These are phyloP conservation scores for Fragum sueziense DNA, from an alignment of 2,888 invertebrate genomes.

Conservation along the genomic window DNA sequence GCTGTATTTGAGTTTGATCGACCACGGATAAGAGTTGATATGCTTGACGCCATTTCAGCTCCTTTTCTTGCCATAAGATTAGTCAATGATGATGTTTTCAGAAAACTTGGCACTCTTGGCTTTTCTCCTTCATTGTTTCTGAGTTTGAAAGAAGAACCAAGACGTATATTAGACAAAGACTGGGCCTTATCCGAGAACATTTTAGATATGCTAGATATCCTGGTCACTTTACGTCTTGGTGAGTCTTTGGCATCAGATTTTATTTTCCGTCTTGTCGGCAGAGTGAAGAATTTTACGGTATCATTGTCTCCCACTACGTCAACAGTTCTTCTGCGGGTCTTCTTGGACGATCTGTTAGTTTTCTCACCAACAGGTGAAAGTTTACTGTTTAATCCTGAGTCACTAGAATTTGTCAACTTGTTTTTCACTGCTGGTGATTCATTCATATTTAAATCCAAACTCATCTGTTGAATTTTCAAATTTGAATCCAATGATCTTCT, in stretches of 20 bases:
- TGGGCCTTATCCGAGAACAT: slow-evolving; percentile 51
- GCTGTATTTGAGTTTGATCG: slow-evolving; percentile 46
- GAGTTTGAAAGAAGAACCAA: slow-evolving; percentile 53
- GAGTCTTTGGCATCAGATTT: slow-evolving; percentile 25
- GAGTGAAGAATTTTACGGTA: slow-evolving; percentile 43
- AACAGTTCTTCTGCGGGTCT: background rate
- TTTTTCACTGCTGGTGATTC: slow-evolving; percentile 4
- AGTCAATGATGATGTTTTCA: slow-evolving; percentile 51
- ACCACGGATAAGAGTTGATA: slow-evolving; percentile 49
- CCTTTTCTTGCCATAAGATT: slow-evolving; percentile 54
- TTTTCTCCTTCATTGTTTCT: slow-evolving; percentile 53
- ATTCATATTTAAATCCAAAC: slow-evolving; percentile 25
- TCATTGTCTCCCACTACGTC: slow-evolving; percentile 22
- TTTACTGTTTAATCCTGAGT: slow-evolving; percentile 40
- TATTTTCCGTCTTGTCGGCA: slow-evolving; percentile 49
- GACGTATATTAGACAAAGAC: slow-evolving; percentile 47
- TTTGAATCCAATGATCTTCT: slow-evolving; percentile 56
- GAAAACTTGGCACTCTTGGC: slow-evolving; percentile 31
- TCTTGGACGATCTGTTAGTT: slow-evolving; percentile 6
- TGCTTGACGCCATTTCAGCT: slow-evolving; percentile 47
- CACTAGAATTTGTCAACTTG: slow-evolving; percentile 33
- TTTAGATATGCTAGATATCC: slow-evolving; percentile 53
- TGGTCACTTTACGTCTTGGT: slow-evolving; percentile 35
- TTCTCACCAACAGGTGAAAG: slow-evolving; percentile 50
- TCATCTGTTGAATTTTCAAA: slow-evolving; percentile 40